These are phyloP conservation scores for Nilaparvata lugens DNA, from an alignment of 1,140 invertebrate genomes.

Conservation along the genomic window DNA sequence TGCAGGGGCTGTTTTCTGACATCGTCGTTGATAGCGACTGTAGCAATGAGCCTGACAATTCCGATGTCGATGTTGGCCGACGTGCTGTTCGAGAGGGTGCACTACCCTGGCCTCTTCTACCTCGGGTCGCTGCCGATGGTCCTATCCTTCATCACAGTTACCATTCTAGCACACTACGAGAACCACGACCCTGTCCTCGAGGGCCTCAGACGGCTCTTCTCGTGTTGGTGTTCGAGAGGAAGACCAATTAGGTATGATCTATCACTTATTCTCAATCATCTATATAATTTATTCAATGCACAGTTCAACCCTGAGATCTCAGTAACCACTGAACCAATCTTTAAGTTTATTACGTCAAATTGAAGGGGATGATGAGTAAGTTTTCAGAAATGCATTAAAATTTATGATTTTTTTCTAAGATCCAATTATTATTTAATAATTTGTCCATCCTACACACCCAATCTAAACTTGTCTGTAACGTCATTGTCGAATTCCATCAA, in stretches of 20 bases:
- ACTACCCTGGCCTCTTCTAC: slow-evolving; percentile 68
- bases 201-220: slow-evolving; percentile 9
- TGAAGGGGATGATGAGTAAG: too few relatives aligned
- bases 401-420: too few relatives aligned
- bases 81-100: slow-evolving; percentile 60
- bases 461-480: too few relatives aligned
- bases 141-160: slow-evolving; percentile 64
- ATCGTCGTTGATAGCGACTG: slow-evolving; percentile 74
- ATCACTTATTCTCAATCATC: too few relatives aligned
- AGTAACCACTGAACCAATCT: too few relatives aligned
- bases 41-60: slow-evolving; percentile 73
- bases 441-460: too few relatives aligned
- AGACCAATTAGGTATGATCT: slow-evolving; percentile 10
- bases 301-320: too few relatives aligned
- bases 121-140: slow-evolving; percentile 70
- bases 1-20: slow-evolving; percentile 81
- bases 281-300: too few relatives aligned
- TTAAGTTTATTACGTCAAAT: too few relatives aligned
- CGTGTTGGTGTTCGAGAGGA: slow-evolving; percentile 2
- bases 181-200: slow-evolving; percentile 62
- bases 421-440: too few relatives aligned
- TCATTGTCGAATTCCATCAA: too few relatives aligned
- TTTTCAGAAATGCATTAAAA: too few relatives aligned
- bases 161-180: slow-evolving; percentile 68
- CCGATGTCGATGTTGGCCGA: slow-evolving; percentile 78